Evolutionary conservation across 2,113 vertebrate species (phyloP).

Genomic region (Eurypyga helias): DNA sequence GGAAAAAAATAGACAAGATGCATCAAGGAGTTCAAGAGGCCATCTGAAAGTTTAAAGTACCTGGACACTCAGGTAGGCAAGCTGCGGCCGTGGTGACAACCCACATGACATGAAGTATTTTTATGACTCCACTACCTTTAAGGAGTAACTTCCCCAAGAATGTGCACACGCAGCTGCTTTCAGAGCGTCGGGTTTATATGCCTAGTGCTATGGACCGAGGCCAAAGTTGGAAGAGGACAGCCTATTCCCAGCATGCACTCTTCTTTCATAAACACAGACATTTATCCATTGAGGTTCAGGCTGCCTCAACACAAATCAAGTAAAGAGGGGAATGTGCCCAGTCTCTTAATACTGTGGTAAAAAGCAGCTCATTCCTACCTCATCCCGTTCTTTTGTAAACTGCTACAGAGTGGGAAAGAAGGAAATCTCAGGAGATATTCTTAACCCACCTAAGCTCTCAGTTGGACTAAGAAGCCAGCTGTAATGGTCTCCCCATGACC

Average conservation of each 20-base stretch:
- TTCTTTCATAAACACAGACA: not conserved
- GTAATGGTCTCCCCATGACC: not conserved
- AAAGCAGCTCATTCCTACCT: not conserved
- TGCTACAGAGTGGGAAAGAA: not conserved
- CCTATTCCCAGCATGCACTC: not conserved
- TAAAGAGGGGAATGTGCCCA: not conserved
- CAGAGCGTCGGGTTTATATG: not conserved
- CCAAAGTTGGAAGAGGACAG: not conserved
- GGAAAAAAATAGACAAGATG: not conserved
- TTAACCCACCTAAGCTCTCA: not conserved
- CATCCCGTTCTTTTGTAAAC: not conserved
- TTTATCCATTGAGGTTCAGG: not conserved
- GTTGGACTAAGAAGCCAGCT: not conserved
- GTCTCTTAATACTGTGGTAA: not conserved
- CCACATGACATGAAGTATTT: not conserved
- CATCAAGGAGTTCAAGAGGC: not conserved
- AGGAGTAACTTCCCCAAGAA: not conserved
- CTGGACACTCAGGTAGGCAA: not conserved
- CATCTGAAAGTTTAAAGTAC: not conserved
- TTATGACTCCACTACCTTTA: not conserved
- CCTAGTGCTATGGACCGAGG: not conserved
- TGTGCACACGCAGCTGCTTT: rapidly evolving
- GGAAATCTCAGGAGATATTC: not conserved
- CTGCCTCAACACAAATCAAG: not conserved
- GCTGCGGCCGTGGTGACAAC: not conserved